phyloP scores from a whole-genome alignment of 2,888 invertebrate species.

The Alloplasta piceator region DNA sequence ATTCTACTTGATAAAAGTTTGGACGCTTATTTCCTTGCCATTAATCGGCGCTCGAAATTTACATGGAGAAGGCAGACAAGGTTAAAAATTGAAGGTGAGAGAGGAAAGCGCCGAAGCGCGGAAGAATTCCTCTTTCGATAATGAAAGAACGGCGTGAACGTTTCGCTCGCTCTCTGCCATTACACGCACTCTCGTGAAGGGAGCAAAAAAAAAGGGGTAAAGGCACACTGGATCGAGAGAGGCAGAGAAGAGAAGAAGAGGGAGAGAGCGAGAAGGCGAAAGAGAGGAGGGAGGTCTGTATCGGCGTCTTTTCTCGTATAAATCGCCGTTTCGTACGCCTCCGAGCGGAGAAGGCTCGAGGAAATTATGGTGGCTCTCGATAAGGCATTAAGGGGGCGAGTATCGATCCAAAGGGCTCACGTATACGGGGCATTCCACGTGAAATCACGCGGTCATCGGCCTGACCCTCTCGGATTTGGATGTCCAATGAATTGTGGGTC shows the following conservation, averaged over 20 bases:
- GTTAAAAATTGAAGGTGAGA: slow-evolving; percentile 22
- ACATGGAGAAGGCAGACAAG: background rate
- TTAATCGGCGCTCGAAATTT: background rate
- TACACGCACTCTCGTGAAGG: slow-evolving; percentile 16
- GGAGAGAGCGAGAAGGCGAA: slow-evolving; percentile 19
- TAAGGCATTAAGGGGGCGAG: slow-evolving; percentile 53
- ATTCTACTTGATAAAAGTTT: no score
- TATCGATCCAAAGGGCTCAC: slow-evolving; percentile 51
- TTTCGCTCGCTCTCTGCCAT: slow-evolving; percentile 28
- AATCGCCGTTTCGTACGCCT: slow-evolving; percentile 59
- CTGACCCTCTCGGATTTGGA: no score
- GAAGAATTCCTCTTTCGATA: slow-evolving; percentile 45
- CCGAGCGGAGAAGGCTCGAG: slow-evolving; percentile 46
- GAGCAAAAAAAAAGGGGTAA: slow-evolving; percentile 18
- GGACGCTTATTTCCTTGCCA: no score
- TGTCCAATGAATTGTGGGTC: no score
- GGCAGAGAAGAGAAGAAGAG: slow-evolving; percentile 9
- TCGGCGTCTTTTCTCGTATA: slow-evolving; percentile 56
- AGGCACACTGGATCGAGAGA: no score
- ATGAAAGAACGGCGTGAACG: slow-evolving; percentile 50
- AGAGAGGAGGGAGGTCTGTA: slow-evolving; percentile 25
- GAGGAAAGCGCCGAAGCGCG: slow-evolving; percentile 13
- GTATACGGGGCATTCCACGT: no score
- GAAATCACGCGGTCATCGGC: no score
- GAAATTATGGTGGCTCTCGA: slow-evolving; percentile 62